Conservation (phyloP, 2,797 vertebrate genomes). For the Syngnathus acus region DNA sequence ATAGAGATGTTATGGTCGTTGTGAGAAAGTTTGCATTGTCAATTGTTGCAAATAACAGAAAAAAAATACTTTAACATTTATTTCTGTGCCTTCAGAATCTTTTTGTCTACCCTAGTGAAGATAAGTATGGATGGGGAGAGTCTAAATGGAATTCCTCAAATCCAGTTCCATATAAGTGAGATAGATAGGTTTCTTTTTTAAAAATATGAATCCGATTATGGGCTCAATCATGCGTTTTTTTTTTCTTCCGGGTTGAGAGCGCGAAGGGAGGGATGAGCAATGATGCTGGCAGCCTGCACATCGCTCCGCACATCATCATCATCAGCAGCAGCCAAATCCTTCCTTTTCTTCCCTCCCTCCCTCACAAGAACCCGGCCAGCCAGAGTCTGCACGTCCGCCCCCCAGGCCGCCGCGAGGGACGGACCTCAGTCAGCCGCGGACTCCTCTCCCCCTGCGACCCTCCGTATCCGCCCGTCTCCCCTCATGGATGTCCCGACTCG, state of each 20-base stretch:
- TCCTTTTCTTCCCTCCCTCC: conserved; percentile 5
- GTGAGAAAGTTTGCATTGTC: too few relatives aligned
- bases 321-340: conserved; percentile 36
- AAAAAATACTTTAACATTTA: too few relatives aligned
- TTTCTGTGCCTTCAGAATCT: too few relatives aligned
- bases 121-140: too few relatives aligned
- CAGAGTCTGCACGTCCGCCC: conserved; percentile 47
- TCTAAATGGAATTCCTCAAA: not conserved
- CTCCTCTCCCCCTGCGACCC: conserved; percentile 3
- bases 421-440: conserved; percentile 26
- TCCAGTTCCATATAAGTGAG: not conserved
- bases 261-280: conserved; percentile 51
- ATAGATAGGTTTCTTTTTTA: not conserved
- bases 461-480: not conserved
- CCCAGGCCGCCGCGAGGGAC: conserved; percentile 7
- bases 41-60: too few relatives aligned
- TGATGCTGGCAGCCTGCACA: conserved; percentile 45
- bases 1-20: too few relatives aligned
- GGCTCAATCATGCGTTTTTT: conserved; percentile 1
- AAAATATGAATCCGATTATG: conserved; percentile 2
- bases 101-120: too few relatives aligned
- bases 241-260: conserved; percentile 63
- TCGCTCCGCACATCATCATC: conserved; percentile 38
- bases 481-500: conserved; percentile 32
- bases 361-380: conserved; percentile 23